phyloP scores from a whole-genome alignment of 2,797 vertebrate species.

The Lutjanus argentimaculatus region DNA sequence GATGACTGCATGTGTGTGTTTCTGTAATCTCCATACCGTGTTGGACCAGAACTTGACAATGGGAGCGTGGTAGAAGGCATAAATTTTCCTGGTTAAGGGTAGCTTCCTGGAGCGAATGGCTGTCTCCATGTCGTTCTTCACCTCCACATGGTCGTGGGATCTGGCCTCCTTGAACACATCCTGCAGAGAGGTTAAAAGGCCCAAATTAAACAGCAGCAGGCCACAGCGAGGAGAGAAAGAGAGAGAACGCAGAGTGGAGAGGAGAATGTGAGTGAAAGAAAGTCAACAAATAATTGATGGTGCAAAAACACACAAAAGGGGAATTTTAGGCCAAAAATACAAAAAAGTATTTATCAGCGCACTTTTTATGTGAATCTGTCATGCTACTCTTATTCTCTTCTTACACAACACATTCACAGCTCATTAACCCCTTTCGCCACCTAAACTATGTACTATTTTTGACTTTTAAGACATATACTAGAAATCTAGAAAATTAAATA shows the following conservation, averaged over 20 bases:
- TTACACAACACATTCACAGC: background rate
- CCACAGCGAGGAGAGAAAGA: background rate
- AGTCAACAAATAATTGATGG: background rate
- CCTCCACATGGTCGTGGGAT: constrained; percentile 86
- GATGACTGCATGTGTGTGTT: background rate
- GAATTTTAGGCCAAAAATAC: background rate
- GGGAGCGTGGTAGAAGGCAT: constrained; percentile 98
- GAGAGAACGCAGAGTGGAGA: background rate
- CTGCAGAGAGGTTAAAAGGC: constrained; percentile 80
- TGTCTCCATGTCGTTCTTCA: constrained; percentile 92
- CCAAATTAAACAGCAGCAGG: constrained; percentile 28
- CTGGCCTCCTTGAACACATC: constrained; percentile 96
- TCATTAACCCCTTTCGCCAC: background rate
- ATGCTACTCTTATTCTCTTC: background rate
- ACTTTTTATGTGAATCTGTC: background rate
- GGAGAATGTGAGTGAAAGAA: background rate
- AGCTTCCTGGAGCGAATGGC: constrained; percentile 92
- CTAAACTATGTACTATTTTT: background rate
- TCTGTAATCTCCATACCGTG: constrained; percentile 87
- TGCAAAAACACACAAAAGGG: background rate
- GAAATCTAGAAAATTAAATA: too few relatives aligned
- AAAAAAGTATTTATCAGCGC: background rate
- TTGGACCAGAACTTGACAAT: constrained; percentile 99
- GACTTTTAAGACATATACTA: background rate
- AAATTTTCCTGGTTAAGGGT: constrained; percentile 96